Conservation (phyloP, 2,113 vertebrate species). For the Phycodurus eques region DNA sequence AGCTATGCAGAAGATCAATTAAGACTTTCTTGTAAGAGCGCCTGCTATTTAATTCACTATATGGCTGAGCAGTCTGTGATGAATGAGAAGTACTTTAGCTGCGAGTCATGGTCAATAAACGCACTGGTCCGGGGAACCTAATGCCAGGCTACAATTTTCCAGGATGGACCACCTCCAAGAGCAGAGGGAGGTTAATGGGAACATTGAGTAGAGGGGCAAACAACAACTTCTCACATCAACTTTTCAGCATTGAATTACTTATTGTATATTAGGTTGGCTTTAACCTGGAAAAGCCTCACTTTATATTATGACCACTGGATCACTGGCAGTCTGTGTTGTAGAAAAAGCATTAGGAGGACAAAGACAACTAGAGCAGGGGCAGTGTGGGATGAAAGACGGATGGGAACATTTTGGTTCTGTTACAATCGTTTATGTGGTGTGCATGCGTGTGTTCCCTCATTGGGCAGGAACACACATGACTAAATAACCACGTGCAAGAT, state of each 20-base stretch:
- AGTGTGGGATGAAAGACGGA: not conserved
- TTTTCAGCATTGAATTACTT: not conserved
- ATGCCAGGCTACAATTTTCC: constrained; percentile 35
- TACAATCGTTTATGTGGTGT: not conserved
- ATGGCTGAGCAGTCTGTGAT: constrained; percentile 51
- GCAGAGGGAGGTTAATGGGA: constrained; percentile 2
- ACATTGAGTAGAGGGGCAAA: not conserved
- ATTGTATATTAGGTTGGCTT: constrained; percentile 5
- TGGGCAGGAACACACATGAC: constrained; percentile 1
- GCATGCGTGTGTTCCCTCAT: not conserved
- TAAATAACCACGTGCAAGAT: constrained; percentile 2
- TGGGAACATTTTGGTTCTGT: not conserved
- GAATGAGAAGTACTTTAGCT: constrained; percentile 59
- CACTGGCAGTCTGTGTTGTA: not conserved
- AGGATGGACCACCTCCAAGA: constrained; percentile 6
- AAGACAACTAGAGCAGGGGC: constrained; percentile 2
- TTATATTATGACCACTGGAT: not conserved
- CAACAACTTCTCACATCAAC: constrained; percentile 7
- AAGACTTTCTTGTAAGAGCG: constrained; percentile 29
- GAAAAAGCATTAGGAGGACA: not conserved
- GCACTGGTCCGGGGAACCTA: constrained; percentile 43
- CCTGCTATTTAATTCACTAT: constrained; percentile 58
- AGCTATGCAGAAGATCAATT: constrained; percentile 46
- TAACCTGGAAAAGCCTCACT: constrained; percentile 15
- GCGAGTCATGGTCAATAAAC: constrained; percentile 60